Conservation (phyloP, 2,797 vertebrate genomes). For the Poecilia velifera region DNA sequence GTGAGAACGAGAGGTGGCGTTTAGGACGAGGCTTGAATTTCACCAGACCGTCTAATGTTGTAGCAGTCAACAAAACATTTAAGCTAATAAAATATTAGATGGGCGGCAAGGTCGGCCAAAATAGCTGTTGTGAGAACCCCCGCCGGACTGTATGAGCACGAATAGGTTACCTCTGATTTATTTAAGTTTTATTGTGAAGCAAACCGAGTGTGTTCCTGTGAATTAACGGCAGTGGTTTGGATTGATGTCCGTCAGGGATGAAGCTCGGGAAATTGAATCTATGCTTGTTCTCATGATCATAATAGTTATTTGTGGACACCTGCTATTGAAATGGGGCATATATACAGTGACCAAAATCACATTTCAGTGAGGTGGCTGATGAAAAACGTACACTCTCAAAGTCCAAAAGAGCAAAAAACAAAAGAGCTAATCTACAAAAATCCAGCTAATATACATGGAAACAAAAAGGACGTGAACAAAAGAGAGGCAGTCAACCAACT, state of each 20-base stretch:
- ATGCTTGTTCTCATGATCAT: not conserved
- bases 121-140: slow-evolving; percentile 44
- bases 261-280: not conserved
- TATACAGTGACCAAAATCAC: not conserved
- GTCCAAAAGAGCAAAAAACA: not conserved
- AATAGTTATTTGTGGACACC: not conserved
- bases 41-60: slow-evolving; percentile 65
- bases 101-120: slow-evolving; percentile 33
- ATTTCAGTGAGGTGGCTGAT: not conserved
- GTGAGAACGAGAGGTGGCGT: slow-evolving; percentile 59
- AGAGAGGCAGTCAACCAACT: not conserved
- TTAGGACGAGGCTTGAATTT: slow-evolving; percentile 61
- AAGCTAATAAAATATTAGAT: slow-evolving; percentile 67
- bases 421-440: not conserved
- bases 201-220: not conserved
- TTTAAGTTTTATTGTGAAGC: slow-evolving; percentile 1
- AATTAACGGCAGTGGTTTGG: not conserved
- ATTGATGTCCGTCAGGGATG: not conserved
- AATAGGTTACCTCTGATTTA: not conserved
- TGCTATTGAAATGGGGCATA: not conserved
- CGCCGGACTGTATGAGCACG: slow-evolving; percentile 2
- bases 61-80: slow-evolving; percentile 68
- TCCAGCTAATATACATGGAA: not conserved
- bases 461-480: not conserved
- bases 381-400: not conserved